These are phyloP conservation scores for Hypomecis punctinalis DNA, from an alignment of 2,888 invertebrate species.

Conservation along the genomic window DNA sequence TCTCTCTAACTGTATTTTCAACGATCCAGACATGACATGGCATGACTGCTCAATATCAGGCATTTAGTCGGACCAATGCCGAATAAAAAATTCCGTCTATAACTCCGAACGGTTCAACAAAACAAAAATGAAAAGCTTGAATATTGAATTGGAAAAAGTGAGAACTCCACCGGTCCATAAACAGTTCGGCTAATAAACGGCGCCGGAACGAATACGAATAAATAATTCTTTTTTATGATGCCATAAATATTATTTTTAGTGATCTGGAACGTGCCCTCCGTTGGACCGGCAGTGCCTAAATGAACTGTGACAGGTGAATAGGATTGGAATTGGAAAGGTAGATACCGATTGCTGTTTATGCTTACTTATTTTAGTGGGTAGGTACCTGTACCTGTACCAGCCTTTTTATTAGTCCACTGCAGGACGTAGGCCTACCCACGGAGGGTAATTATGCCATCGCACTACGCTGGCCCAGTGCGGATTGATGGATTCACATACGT, in stretches of 20 bases:
- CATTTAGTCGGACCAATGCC: too few relatives aligned
- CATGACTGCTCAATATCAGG: too few relatives aligned
- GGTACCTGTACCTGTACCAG: too few relatives aligned
- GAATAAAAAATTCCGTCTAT: background rate
- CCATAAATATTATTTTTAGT: slow-evolving; percentile 35
- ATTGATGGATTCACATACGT: too few relatives aligned
- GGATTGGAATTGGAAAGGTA: background rate
- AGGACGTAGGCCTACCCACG: too few relatives aligned
- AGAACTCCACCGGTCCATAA: slow-evolving; percentile 17
- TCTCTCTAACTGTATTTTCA: too few relatives aligned
- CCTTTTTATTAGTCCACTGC: too few relatives aligned
- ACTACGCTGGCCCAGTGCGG: too few relatives aligned
- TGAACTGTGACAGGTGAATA: slow-evolving; percentile 18
- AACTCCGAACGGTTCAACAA: background rate
- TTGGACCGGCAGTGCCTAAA: slow-evolving; percentile 16
- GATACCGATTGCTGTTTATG: background rate
- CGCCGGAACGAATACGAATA: slow-evolving; percentile 21
- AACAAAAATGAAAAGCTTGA: slow-evolving; percentile 12
- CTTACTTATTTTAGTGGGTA: background rate
- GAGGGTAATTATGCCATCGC: too few relatives aligned
- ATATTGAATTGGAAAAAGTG: slow-evolving; percentile 25
- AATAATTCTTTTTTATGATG: slow-evolving; percentile 33
- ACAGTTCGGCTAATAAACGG: slow-evolving; percentile 23
- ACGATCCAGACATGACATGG: too few relatives aligned
- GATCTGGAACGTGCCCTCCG: slow-evolving; percentile 23